phyloP scores from a whole-genome alignment of 2,113 vertebrate species.

The Eleginops maclovinus region DNA sequence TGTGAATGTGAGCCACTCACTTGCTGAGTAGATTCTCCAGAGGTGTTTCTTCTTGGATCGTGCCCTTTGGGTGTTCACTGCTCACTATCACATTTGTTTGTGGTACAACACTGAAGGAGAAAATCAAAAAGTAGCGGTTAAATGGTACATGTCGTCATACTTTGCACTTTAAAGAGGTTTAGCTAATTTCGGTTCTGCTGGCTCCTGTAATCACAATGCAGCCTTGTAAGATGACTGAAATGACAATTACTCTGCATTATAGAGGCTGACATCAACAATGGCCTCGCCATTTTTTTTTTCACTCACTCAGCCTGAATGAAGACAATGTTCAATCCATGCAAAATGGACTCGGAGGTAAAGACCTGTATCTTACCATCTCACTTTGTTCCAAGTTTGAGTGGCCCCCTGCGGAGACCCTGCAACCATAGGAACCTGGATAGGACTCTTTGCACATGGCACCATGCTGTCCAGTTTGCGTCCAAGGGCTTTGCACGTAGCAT shows the following conservation, averaged over 20 bases:
- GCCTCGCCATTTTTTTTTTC: not conserved
- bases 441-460: constrained; percentile 92
- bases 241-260: not conserved
- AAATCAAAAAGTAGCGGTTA: constrained; percentile 42
- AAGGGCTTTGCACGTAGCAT: constrained; percentile 93
- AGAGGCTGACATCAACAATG: not conserved
- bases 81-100: constrained; percentile 98
- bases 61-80: constrained; percentile 90
- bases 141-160: not conserved
- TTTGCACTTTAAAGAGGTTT: not conserved
- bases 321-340: not conserved
- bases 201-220: not conserved
- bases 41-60: constrained; percentile 89
- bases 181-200: not conserved
- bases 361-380: constrained; percentile 89
- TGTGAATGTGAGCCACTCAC: constrained; percentile 80
- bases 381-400: constrained; percentile 99
- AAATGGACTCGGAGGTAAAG: not conserved
- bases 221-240: constrained; percentile 7
- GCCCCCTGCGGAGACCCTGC: constrained; percentile 97
- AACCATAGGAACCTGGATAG: constrained; percentile 98
- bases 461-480: constrained; percentile 94
- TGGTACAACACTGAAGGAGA: constrained; percentile 90
- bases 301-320: not conserved
- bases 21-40: constrained; percentile 97